Conservation (phyloP, 2,888 invertebrate genomes). For the Dusona sp. region DNA sequence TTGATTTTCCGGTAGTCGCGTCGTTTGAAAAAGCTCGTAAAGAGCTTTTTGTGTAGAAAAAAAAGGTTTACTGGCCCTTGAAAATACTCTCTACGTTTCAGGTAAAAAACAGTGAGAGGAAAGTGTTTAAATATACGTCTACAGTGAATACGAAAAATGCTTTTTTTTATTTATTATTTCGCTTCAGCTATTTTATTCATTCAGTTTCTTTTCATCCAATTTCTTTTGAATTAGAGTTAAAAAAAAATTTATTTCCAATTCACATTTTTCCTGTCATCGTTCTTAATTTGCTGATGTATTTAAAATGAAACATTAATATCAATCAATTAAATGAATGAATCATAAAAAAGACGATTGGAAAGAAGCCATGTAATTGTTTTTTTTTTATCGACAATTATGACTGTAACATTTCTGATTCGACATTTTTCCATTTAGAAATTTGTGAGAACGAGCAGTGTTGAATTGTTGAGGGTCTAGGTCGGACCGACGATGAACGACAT, state of each 20-base stretch:
- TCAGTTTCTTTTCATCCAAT: not conserved
- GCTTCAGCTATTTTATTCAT: too few species aligned
- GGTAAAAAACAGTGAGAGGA: not conserved
- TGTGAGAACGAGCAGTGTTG: not conserved
- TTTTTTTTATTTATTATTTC: too few species aligned
- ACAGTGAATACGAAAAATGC: not conserved
- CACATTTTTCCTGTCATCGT: not conserved
- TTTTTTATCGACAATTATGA: not conserved
- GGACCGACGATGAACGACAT: constrained; percentile 11
- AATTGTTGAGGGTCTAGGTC: constrained; percentile 55
- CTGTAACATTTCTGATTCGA: not conserved
- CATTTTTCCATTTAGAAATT: not conserved
- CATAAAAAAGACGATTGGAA: not conserved
- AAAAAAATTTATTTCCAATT: too few species aligned
- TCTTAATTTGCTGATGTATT: not conserved
- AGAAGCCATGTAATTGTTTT: not conserved
- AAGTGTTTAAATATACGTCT: not conserved
- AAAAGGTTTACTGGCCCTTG: not conserved
- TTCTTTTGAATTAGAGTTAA: not conserved
- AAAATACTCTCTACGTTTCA: not conserved
- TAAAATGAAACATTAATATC: not conserved
- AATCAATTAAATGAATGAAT: not conserved
- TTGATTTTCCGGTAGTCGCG: not conserved
- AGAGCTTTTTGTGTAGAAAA: not conserved
- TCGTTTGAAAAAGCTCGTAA: not conserved